These are phyloP conservation scores for Probaryconus sp. DNA, from an alignment of 1,140 invertebrate genomes.

Conservation along the genomic window DNA sequence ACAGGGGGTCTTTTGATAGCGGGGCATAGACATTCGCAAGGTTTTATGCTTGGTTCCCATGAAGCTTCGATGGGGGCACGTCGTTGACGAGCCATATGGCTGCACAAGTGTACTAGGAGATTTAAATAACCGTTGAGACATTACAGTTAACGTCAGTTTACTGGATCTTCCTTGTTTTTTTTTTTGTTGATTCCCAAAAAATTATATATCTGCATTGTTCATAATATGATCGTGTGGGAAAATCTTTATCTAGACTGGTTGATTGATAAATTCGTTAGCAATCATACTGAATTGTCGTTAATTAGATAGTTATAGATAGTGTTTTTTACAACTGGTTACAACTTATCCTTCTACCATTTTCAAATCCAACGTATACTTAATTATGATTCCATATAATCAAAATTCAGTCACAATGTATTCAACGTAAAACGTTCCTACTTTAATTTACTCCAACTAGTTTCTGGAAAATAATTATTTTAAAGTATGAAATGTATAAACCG, in stretches of 20 bases:
- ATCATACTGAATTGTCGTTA: no score
- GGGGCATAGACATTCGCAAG: conserved; percentile 48
- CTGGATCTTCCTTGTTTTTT: conserved; percentile 11
- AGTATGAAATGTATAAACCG: not conserved
- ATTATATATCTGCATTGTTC: no score
- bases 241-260: not conserved
- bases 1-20: conserved; percentile 58
- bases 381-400: no score
- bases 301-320: no score
- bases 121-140: conserved; percentile 78
- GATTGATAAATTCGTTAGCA: no score
- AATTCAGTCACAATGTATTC: no score
- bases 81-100: conserved; percentile 74
- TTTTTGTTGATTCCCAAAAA: no score
- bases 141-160: conserved; percentile 35
- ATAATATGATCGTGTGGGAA: not conserved
- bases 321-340: no score
- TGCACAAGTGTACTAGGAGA: conserved; percentile 71
- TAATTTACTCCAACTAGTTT: not conserved
- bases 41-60: conserved; percentile 74
- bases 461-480: conserved; percentile 1
- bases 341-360: no score
- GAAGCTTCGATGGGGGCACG: conserved; percentile 77
- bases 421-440: no score
- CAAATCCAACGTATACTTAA: no score